A percentile compares a stretch with the other conserved stretches of the same genome.
Evolutionary conservation across 2,113 vertebrate genomes (phyloP).

Genomic region (Aleadryas rufinucha): DNA sequence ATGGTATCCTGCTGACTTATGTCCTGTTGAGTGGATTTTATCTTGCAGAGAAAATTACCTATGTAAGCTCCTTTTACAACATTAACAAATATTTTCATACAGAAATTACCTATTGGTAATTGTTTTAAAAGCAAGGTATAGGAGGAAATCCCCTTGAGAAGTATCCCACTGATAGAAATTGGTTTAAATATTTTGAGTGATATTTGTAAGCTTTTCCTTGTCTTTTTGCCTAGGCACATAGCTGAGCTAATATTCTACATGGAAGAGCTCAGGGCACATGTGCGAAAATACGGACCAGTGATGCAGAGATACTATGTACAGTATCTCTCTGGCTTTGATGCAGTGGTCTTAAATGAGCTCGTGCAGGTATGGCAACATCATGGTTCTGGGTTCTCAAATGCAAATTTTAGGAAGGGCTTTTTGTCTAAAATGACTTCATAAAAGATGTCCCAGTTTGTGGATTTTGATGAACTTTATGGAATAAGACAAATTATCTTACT

Average conservation of each 20-base stretch:
- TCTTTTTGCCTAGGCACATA: slow-evolving; percentile 81
- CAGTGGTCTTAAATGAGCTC: slow-evolving; percentile 96
- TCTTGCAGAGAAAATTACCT: neutral
- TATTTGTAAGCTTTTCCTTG: neutral
- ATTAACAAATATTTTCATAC: neutral
- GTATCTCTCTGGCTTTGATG: slow-evolving; percentile 96
- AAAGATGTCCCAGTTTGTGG: neutral
- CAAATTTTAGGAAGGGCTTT: too few species aligned
- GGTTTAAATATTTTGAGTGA: neutral
- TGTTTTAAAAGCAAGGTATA: neutral
- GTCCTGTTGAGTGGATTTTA: neutral
- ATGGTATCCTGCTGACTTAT: neutral
- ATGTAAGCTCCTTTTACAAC: neutral
- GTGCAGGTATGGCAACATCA: slow-evolving; percentile 83
- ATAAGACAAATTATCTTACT: neutral
- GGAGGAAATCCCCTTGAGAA: neutral
- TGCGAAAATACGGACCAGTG: slow-evolving; percentile 94
- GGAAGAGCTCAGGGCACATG: slow-evolving; percentile 96
- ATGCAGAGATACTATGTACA: slow-evolving; percentile 99
- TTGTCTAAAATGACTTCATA: neutral
- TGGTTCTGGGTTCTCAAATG: neutral
- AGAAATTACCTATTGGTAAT: neutral
- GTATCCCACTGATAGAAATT: neutral
- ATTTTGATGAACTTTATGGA: accelerated
- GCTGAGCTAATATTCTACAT: slow-evolving; percentile 99